Evolutionary conservation across 2,888 invertebrate species (phyloP), one percentile per base, ranked within the genome.

Genomic region (Abrostola tripartita): DNA sequence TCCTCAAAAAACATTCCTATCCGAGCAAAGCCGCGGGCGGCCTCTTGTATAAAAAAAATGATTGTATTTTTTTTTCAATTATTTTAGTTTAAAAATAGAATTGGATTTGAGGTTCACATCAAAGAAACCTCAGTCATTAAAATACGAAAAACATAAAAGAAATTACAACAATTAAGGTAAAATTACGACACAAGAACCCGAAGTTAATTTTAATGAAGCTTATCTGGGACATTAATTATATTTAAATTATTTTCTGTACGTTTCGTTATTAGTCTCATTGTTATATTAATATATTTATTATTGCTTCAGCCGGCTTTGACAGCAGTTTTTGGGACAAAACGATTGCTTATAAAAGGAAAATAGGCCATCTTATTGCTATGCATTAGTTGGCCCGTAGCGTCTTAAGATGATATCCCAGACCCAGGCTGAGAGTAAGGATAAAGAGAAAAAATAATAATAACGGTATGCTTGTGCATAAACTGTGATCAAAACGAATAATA

Each of bases 351-450:
- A 59, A 52, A 53, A 62, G 49, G 7, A 40, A 71, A 68, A 58
- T 54, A 50, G 68, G 61, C 44, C 47, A 65, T 58, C 78, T 63
- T 78, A 71, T 75, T 77, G 70, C 36, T 72, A 72, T 68, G 70
- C 75, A 77, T 74, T 78, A 58, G 55, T 59, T 65, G 56, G 58
- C 53, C 54, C 42, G 44, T 62, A 37, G 53, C 40, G 56, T 55
- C 37, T 57, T 68, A 64, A 53, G 44, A 38, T 56, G 37, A 69
- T 60, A 55, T n/a, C 35, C 52, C 41, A 49, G 57, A 74, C 60
- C 53, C n/a, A 7, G 6, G 14, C 54, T 38, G 12, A 41, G n/a
- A 8, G 14, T 40, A 35, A 37, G 47, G 36, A 14, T 24, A 58
- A 52, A 42, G 10, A 53, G 9, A 12, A 44, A 14, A 44, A 8